Conservation (phyloP, 2,113 vertebrate species). For the Chaenocephalus aceratus region DNA sequence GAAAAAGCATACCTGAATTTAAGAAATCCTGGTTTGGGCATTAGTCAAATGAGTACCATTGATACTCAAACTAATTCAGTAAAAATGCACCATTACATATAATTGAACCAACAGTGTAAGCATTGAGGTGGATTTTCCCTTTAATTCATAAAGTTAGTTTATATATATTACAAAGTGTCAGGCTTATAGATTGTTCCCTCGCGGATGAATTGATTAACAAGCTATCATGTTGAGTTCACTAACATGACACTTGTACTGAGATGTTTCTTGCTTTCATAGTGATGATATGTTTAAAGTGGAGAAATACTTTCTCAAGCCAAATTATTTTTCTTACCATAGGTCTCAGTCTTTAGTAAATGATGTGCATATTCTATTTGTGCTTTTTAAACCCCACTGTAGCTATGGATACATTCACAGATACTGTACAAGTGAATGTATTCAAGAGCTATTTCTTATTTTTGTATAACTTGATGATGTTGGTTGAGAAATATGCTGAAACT, state of each 20-base stretch:
- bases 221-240: slow-evolving; percentile 49
- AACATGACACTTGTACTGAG: slow-evolving; percentile 57
- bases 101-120: slow-evolving; percentile 6
- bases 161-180: slow-evolving; percentile 9
- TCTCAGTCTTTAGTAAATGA: slow-evolving; percentile 69
- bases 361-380: slow-evolving; percentile 43
- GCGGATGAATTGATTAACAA: slow-evolving; percentile 39
- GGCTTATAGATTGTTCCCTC: slow-evolving; percentile 22
- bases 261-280: slow-evolving; percentile 56
- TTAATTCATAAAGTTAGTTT: slow-evolving; percentile 24
- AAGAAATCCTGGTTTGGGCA: background rate
- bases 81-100: background rate
- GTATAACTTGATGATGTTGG: slow-evolving; percentile 32
- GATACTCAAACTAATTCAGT: background rate
- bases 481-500: slow-evolving; percentile 51
- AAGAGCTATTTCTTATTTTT: slow-evolving; percentile 47
- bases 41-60: background rate
- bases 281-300: slow-evolving; percentile 52
- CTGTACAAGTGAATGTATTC: slow-evolving; percentile 65
- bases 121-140: slow-evolving; percentile 41
- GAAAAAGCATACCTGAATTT: background rate
- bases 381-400: slow-evolving; percentile 48
- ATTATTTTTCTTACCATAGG: slow-evolving; percentile 64
- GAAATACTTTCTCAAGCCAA: slow-evolving; percentile 76
- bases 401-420: slow-evolving; percentile 60